Conservation (phyloP, 2,113 vertebrate genomes). For the Martes martes region DNA sequence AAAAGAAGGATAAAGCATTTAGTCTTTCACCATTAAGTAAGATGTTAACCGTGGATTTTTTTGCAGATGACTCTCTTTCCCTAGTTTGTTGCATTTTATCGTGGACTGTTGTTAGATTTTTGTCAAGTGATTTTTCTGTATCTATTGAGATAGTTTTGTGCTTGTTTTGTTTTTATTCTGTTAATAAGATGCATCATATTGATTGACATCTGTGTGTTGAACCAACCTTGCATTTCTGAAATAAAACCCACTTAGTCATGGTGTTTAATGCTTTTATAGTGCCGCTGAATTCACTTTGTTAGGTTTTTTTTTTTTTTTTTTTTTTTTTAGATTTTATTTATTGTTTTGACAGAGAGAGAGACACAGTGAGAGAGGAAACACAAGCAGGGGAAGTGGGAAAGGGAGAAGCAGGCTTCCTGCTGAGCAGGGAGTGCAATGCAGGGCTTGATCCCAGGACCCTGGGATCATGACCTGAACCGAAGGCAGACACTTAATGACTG, state of each 20-base stretch:
- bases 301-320: not conserved
- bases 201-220: not conserved
- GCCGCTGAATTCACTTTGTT: not conserved
- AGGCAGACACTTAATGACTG: no score
- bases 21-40: not conserved
- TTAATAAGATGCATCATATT: not conserved
- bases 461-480: no score
- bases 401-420: no score
- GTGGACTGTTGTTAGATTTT: not conserved
- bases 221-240: not conserved
- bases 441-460: no score
- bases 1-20: not conserved
- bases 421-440: no score
- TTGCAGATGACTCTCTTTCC: not conserved
- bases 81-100: not conserved
- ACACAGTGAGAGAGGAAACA: no score
- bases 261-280: not conserved
- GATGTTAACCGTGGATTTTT: not conserved
- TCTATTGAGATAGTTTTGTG: not conserved
- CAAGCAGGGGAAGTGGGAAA: no score
- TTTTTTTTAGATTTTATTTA: not conserved
- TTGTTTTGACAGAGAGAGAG: no score
- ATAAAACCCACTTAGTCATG: not conserved
- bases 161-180: not conserved
- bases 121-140: not conserved